phyloP scores from a whole-genome alignment of 1,140 invertebrate genomes.

The Neuroterus valhalla region DNA sequence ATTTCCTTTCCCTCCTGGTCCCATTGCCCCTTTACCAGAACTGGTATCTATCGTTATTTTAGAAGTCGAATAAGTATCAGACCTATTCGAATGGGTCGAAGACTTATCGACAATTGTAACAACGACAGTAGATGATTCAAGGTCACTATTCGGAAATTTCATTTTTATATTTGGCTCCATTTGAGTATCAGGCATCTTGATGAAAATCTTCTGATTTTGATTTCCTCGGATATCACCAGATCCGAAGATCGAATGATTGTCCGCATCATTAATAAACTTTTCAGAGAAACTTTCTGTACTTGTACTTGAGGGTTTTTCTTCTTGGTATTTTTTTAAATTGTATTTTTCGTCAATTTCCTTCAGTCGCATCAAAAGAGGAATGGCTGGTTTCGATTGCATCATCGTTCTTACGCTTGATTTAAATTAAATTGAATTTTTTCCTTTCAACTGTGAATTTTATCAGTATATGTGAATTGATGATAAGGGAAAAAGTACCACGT shows the following conservation, averaged over 20 bases:
- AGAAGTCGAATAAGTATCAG: no score
- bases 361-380: conserved; percentile 54
- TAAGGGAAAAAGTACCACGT: not conserved
- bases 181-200: conserved; percentile 11
- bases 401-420: conserved; percentile 37
- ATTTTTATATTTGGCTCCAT: conserved; percentile 23
- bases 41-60: no score
- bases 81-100: no score
- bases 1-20: no score
- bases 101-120: no score
- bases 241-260: conserved; percentile 45
- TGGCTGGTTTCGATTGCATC: conserved; percentile 60
- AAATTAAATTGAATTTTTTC: no score
- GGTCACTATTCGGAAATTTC: not conserved
- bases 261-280: conserved; percentile 39
- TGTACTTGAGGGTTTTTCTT: conserved; percentile 33
- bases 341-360: conserved; percentile 68
- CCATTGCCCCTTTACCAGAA: no score
- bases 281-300: not conserved
- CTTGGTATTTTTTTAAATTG: conserved; percentile 50
- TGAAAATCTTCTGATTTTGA: not conserved
- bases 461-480: not conserved
- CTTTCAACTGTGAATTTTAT: no score
- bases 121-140: no score
- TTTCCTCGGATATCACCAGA: not conserved